Evolutionary conservation across 2,888 invertebrate species (phyloP), one percentile per base, ranked within the genome.

Genomic region (Anthrax anthrax): DNA sequence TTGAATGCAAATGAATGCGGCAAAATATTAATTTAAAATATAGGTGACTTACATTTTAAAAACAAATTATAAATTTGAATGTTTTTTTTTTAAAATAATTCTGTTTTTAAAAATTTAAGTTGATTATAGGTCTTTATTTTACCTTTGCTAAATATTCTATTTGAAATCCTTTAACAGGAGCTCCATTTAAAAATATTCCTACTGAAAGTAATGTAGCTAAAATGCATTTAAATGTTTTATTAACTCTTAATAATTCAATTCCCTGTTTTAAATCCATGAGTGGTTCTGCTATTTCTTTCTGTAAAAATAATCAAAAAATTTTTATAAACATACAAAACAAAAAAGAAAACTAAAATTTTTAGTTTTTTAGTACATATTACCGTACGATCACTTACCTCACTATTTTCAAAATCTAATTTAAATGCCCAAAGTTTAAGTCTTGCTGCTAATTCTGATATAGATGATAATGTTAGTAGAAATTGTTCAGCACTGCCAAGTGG

Each of bases 251-350:
- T 50, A 90, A 80, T 68, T 92, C 91, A 64, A 96, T 84, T 50
- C 96, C 97, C 66, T 90, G 87, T 72, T 98, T 98, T 57, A 98
- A 72, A 72, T 98, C 98, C 92, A 95, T 94, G 58, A 98, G 72
- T 39, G 97, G 96, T 71, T 99, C 98, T 44, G 95, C 94, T 62
- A 98, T 88, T 79, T 98, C 98, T 81, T 90, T 77, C 74, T 76
- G 64, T 37, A 64, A 60, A 47, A 45, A 46, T n/a, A n/a, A n/a
- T n/a, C n/a, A n/a, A 16, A 39, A 56, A 44, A 45, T 44, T 27
- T 39, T 32, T 32, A 12, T 32, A 49, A 47, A 39, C 34, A 39
- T 36, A n/a, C 6, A 39, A 44, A 38, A 38, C 18, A 38, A 40
- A 23, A 2, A 23, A 29, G n/a, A n/a, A n/a, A n/a, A n/a, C n/a